Evolutionary conservation across 2,888 invertebrate genomes (phyloP), one percentile per base, ranked within the genome.

Genomic region (Sminthurinus aureus): DNA sequence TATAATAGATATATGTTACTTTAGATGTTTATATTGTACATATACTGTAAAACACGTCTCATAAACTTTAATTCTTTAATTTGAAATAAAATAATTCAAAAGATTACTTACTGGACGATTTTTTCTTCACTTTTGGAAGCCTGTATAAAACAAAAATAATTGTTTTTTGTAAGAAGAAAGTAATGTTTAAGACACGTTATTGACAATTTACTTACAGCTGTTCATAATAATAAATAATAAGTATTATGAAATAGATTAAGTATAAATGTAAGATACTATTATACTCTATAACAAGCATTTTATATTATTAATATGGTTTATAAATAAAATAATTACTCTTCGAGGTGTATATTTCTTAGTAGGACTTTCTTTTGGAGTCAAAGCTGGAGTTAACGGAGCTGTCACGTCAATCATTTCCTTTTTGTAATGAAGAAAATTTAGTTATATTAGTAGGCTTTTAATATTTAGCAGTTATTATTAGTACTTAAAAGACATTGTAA

Each of bases 341-440:
- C 88, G 86, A 83, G 83, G 86, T 80, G 87, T 83, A 81, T 86
- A 85, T 79, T 86, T 87, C 83, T 87, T 88, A 24, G 84, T 74
- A 50, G 84, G 24, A 71, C 80, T 83, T 79, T 85, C 85, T 81
- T 84, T 85, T 77, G 88, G 88, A 79, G 87, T 87, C 71, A 85
- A 87, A 83, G 88, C 87, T 84, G 85, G 87, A 83, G 88, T 88
- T 74, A 88, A 82, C 82, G 88, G 88, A 83, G 88, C 79, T 69
- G 85, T 86, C 24, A 88, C 87, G 85, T 88, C 88, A 86, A 87
- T 88, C 88, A 88, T 88, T 86, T 88, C 88, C 88, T 88, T 22
- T n/a, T 20, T 11, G 51, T 15, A n/a, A 58, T 50, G 20, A 12
- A 58, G 12, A 78, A 78, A 24, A 20, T 78, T 9, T 24, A 24